Evolutionary conservation across 2,797 vertebrate species (phyloP), one percentile per base, ranked within the genome.

Genomic region (Arrhamphus sclerolepis): DNA sequence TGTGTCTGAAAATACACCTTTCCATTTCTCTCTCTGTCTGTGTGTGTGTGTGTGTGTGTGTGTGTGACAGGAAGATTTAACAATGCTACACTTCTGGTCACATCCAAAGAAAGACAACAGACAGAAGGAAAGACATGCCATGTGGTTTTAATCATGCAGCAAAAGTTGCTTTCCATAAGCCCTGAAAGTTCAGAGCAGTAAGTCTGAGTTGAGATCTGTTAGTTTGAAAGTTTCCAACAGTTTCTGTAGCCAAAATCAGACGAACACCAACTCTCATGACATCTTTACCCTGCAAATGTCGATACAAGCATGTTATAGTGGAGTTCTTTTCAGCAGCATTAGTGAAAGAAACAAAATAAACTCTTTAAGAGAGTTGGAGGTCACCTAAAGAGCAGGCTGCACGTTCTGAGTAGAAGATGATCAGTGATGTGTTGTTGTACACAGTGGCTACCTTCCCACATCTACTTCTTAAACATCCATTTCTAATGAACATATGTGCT

Each of bases 101-200:
- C 50, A 64, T 72, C 65, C 52, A 66, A 56, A 58, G 51, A 75
- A 47, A 74, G 69, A 78, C 75, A 76, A 74, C 77, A 76, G 39
- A 66, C 63, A 66, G 44, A 68, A 55, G 43, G 49, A 19, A 57
- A 48, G 31, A 42, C 39, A 46, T 22, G 47, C 26, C 18, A 41
- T 67, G 52, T 67, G 69, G 72, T 72, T 84, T 79, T 67, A 74
- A 80, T 83, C 68, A 66, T 46, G 26, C 66, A 63, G 0, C 76
- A 66, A 19, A 72, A 65, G 48, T 69, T 72, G 21, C 24, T 70
- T 71, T 78, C 67, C 66, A 61, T 73, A 48, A 71, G 66, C 62
- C 77, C 69, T 65, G 26, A 57, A 49, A 78, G 57, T 80, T 75
- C 59, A 73, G 19, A 72, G 57, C 51, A 52, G 48, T 29, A 26